Percentiles rank a stretch among this genome's conserved stretches.
phyloP scores from a whole-genome alignment of 2,888 invertebrate genomes.

The Yponomeuta cagnagella region DNA sequence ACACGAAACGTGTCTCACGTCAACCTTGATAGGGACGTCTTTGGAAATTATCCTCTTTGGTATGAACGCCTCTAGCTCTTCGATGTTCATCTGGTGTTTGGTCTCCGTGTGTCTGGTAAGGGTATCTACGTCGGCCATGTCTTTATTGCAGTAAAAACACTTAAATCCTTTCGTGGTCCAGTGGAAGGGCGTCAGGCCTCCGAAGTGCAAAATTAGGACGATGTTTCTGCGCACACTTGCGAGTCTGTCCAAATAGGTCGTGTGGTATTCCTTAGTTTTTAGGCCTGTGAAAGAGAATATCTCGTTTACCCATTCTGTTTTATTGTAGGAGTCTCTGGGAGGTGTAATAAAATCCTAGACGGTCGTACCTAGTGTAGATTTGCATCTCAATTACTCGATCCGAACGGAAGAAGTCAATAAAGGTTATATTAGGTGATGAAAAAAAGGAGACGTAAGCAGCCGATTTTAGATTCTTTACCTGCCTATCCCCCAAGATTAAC shows the following conservation, averaged over 20 bases:
- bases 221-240: conserved; percentile 43
- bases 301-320: conserved; percentile 29
- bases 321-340: background rate
- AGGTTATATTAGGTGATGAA: too few relatives aligned
- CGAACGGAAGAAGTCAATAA: too few relatives aligned
- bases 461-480: too few relatives aligned
- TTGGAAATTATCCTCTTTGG: conserved; percentile 45
- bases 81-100: conserved; percentile 36
- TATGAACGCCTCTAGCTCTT: conserved; percentile 30
- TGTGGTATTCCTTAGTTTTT: conserved; percentile 27
- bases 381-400: too few relatives aligned
- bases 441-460: too few relatives aligned
- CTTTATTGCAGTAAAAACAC: conserved; percentile 53
- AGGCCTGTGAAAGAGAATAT: conserved; percentile 50
- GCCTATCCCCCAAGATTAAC: too few relatives aligned
- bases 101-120: conserved; percentile 39
- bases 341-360: background rate
- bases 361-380: background rate
- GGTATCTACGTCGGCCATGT: conserved; percentile 39
- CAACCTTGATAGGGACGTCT: conserved; percentile 56
- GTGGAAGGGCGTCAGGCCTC: conserved; percentile 47
- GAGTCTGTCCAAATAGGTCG: conserved; percentile 41
- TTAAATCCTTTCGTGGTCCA: conserved; percentile 54
- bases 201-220: conserved; percentile 41
- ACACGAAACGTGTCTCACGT: conserved; percentile 41